A percentile compares a stretch with the other conserved stretches of the same genome.
phyloP scores from a whole-genome alignment of 2,113 vertebrate genomes.

The Rostratula benghalensis region DNA sequence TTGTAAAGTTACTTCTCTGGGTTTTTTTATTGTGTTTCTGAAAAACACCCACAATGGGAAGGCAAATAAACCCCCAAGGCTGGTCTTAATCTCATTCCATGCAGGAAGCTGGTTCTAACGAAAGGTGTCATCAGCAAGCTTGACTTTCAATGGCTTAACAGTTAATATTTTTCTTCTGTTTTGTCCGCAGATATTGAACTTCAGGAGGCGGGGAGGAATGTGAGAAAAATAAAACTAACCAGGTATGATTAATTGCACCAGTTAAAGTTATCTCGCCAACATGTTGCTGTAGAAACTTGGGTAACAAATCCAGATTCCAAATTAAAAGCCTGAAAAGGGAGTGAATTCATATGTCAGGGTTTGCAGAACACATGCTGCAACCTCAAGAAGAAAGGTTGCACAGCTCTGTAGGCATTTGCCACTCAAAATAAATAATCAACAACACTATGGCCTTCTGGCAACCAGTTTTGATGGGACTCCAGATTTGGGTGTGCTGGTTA shows the following conservation, averaged over 20 bases:
- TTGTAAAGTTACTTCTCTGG: not conserved
- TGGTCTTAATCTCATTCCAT: conserved; percentile 6
- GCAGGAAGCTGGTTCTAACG: not conserved
- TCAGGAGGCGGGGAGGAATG: not conserved
- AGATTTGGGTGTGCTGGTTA: not conserved
- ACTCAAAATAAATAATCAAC: not conserved
- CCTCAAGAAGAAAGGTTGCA: not conserved
- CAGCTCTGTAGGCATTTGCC: not conserved
- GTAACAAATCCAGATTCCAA: not conserved
- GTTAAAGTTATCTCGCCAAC: not conserved
- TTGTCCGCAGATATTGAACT: conserved; percentile 10
- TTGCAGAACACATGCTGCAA: not conserved
- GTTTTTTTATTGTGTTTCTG: not conserved
- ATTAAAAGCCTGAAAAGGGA: not conserved
- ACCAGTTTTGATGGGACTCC: not conserved
- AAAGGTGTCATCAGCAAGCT: conserved; percentile 26
- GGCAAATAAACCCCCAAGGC: not conserved
- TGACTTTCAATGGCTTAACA: not conserved
- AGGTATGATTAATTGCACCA: not conserved
- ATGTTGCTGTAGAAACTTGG: not conserved
- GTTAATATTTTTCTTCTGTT: not conserved
- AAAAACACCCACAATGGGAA: not conserved
- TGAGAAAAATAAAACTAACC: not conserved
- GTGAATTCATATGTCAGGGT: conserved; percentile 1
- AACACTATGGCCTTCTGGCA: not conserved